These are phyloP conservation scores for Stictonetta naevosa DNA, from an alignment of 2,113 vertebrate genomes.

Conservation along the genomic window DNA sequence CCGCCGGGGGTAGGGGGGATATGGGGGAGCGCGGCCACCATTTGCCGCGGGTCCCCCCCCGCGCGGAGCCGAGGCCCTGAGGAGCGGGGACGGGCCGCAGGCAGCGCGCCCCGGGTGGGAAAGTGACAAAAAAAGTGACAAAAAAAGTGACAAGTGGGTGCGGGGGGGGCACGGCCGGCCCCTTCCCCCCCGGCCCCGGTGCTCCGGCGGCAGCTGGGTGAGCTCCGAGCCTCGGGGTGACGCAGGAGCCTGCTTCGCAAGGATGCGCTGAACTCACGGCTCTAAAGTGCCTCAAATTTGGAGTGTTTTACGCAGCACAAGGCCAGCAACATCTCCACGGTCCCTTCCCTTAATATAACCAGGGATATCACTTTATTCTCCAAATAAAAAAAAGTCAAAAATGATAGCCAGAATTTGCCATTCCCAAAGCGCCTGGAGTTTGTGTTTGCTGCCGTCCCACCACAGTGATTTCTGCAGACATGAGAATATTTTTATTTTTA, in stretches of 20 bases:
- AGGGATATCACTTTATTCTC: neutral
- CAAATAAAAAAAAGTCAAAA: neutral
- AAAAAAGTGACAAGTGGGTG: neutral
- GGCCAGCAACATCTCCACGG: rapidly evolving
- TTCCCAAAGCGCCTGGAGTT: neutral
- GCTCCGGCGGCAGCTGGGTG: neutral
- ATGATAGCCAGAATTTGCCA: neutral
- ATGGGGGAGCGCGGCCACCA: neutral
- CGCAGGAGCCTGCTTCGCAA: neutral
- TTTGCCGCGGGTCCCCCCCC: neutral
- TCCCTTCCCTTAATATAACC: neutral
- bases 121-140: no score
- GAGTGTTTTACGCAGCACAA: neutral
- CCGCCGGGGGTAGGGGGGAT: no score
- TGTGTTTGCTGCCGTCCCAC: rapidly evolving
- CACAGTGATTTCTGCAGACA: neutral
- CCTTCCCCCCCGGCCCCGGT: neutral
- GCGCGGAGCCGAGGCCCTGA: neutral
- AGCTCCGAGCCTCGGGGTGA: neutral
- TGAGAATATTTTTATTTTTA: neutral
- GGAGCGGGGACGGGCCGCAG: neutral
- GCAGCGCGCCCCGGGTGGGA: no score
- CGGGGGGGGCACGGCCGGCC: neutral
- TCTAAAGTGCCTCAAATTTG: neutral
- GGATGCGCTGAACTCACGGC: rapidly evolving